Evolutionary conservation across 2,888 invertebrate genomes (phyloP), one percentile per base, ranked within the genome.

Genomic region (Drosophila quasianomalipes): DNA sequence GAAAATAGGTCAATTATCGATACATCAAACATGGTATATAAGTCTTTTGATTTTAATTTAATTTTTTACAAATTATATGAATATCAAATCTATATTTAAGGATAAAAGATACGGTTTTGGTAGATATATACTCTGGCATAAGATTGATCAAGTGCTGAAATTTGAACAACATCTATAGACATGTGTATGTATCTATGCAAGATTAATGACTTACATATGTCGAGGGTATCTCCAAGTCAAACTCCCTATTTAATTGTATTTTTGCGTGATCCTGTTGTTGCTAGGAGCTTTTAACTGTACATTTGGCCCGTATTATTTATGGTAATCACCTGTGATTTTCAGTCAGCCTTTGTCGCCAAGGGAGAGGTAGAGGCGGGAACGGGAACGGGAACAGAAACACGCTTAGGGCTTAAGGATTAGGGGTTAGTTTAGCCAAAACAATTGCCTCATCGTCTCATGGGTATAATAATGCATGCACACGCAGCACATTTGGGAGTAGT

Each of bases 401-500:
- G 22, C 3, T 49, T 9, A 28, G 28, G n/a, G n/a, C 12, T 14
- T 22, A 30, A 12, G 35, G 14, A 30, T n/a, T 12, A 54, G 16
- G 47, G 37, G 19, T 12, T 22, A 12, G 22, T 12, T 14, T 19
- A 41, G 10, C n/a, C 28, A 9, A 55, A 44, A 62, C 75, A 62
- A 44, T 64, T 59, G 64, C 28, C 49, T 26, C 22, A 35, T 55
- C 37, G 72, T 37, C 44, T 35, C 70, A 63, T 70, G 81, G 69
- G 68, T 61, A 67, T 70, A 73, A 82, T 69, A 82, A n/a, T 75
- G 60, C 79, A 81, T 79, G 84, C 84, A 83, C 79, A 84, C 76
- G 76, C 89, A 89, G 88, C 74, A 82, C 85, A 79, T 87, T 87
- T 84, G 89, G 82, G 85, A 76, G 85, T 60, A 81, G 82, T 81